These are phyloP conservation scores for Myripristis jacobus DNA, from an alignment of 2,797 vertebrate genomes.

Conservation along the genomic window DNA sequence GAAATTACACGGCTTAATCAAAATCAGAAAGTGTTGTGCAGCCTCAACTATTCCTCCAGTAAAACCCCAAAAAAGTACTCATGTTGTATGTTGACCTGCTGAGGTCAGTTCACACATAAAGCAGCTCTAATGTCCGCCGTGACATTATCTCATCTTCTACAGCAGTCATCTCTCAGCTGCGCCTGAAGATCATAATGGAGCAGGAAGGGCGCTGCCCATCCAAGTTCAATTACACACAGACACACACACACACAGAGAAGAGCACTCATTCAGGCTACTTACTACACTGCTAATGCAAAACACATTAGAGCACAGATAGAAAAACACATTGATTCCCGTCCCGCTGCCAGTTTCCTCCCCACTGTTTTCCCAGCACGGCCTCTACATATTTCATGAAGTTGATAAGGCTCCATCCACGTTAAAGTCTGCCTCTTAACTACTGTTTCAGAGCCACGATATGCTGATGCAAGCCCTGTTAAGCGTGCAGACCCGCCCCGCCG, in stretches of 20 bases:
- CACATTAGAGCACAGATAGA: conserved; percentile 29
- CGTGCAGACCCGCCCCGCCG: conserved; percentile 13
- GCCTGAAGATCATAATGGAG: not conserved
- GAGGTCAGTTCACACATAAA: not conserved
- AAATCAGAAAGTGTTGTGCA: too few relatives aligned
- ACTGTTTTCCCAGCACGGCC: conserved; percentile 25
- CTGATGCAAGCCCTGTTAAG: not conserved
- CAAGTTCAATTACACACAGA: not conserved
- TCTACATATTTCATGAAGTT: conserved; percentile 54
- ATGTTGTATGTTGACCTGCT: not conserved
- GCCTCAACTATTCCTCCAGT: too few relatives aligned
- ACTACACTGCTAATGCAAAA: conserved; percentile 55
- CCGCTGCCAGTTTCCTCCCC: not conserved
- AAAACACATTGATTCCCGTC: conserved; percentile 40
- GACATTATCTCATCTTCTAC: conserved; percentile 5
- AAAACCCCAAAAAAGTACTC: too few relatives aligned
- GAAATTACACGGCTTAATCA: too few relatives aligned
- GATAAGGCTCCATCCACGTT: not conserved
- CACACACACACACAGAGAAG: not conserved
- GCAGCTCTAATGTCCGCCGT: conserved; percentile 3
- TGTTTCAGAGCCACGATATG: conserved; percentile 10
- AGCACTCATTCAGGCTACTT: conserved; percentile 34
- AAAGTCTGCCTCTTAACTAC: conserved; percentile 4
- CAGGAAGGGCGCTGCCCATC: not conserved
- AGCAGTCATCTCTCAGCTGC: not conserved